Conservation (phyloP, 1,140 invertebrate species). For the Orius laevigatus region DNA sequence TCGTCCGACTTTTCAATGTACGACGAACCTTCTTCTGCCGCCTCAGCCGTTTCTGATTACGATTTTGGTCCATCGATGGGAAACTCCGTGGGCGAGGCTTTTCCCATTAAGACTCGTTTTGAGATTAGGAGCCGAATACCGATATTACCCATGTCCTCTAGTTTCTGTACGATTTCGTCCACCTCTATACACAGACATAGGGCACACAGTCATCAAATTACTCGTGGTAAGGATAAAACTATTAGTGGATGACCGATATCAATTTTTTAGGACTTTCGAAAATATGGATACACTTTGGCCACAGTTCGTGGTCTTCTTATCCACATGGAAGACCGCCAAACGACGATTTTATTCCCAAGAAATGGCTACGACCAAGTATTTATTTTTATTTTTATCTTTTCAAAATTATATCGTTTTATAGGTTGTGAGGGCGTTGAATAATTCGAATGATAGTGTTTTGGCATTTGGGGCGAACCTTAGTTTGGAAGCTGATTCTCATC, state of each 20-base stretch:
- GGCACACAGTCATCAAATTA: constrained; percentile 80
- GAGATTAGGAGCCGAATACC: constrained; percentile 67
- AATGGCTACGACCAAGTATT: constrained; percentile 65
- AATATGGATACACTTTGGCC: constrained; percentile 69
- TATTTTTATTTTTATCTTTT: constrained; percentile 3
- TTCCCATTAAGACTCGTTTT: constrained; percentile 63
- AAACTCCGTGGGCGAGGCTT: constrained; percentile 73
- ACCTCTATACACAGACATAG: constrained; percentile 73
- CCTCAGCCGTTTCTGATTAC: constrained; percentile 62
- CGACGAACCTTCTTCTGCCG: constrained; percentile 59
- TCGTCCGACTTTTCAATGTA: constrained; percentile 64
- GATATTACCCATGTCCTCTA: constrained; percentile 75
- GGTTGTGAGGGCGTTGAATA: constrained; percentile 62
- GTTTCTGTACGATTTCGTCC: constrained; percentile 64
- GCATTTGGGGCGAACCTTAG: constrained; percentile 72
- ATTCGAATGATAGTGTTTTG: constrained; percentile 72
- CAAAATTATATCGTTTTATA: constrained; percentile 23
- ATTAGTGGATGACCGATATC: background rate
- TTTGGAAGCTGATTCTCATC: constrained; percentile 63
- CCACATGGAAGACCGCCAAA: constrained; percentile 72
- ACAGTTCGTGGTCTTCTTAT: constrained; percentile 60
- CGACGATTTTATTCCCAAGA: constrained; percentile 57
- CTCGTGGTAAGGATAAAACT: constrained; percentile 44
- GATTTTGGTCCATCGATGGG: constrained; percentile 71
- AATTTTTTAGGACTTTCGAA: constrained; percentile 54